phyloP scores from a whole-genome alignment of 2,113 vertebrate species.

The Triplophysa dalaica region DNA sequence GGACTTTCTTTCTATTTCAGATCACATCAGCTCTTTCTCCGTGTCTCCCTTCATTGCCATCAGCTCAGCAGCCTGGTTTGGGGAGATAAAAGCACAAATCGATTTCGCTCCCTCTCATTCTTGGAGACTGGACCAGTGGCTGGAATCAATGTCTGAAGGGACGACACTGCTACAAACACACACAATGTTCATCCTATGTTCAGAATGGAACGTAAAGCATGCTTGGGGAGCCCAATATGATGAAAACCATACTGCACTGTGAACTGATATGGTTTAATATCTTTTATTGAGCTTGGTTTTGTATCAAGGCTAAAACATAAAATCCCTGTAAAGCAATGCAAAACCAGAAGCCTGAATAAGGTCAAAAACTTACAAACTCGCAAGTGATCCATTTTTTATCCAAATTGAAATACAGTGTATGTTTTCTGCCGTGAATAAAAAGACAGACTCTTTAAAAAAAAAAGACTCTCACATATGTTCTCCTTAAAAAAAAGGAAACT shows the following conservation, averaged over 20 bases:
- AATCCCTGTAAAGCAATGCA: not conserved
- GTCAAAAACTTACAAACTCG: not conserved
- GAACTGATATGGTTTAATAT: too few relatives aligned
- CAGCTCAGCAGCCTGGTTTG: constrained; percentile 55
- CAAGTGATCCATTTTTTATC: not conserved
- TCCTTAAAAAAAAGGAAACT: too few relatives aligned
- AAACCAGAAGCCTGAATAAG: not conserved
- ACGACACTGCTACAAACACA: constrained; percentile 27
- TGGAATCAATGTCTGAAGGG: constrained; percentile 51
- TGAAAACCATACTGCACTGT: not conserved
- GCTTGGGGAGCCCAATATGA: not conserved
- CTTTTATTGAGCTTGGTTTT: too few relatives aligned
- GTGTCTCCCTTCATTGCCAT: constrained; percentile 45
- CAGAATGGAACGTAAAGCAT: not conserved
- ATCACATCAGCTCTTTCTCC: constrained; percentile 44
- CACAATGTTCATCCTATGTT: not conserved
- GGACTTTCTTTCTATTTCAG: constrained; percentile 43
- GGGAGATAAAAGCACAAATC: constrained; percentile 60
- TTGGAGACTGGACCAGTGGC: constrained; percentile 14
- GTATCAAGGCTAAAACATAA: not conserved
- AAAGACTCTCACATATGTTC: not conserved
- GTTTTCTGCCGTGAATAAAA: not conserved
- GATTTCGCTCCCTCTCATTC: constrained; percentile 52
- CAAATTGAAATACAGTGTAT: too few relatives aligned
- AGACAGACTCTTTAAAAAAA: not conserved